Evolutionary conservation across 1,140 invertebrate genomes (phyloP), one percentile per base, ranked within the genome.

Genomic region (Drosophila ercepeae): DNA sequence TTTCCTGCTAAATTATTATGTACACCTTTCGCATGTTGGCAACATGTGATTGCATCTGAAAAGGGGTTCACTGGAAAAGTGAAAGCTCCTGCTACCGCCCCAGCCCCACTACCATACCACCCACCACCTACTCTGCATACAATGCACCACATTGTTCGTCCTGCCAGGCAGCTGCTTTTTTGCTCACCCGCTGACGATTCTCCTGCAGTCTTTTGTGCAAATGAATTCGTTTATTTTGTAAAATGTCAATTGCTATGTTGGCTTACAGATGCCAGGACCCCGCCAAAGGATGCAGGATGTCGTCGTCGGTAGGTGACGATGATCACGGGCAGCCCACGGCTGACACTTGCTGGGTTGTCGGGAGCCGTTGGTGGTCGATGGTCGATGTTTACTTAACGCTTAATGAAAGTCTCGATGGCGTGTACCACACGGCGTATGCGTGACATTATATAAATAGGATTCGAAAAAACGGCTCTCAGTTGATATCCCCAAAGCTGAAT

Each of bases 211-310:
- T 76, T 79, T 81, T 77, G 76, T 81, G 82, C 73, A 86, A 86
- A 86, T 86, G 82, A 86, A 81, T 86, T 81, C 81, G 81, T 86
- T 86, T 86, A 86, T 86, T 86, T 88, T 86, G 81, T 88, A 88
- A 86, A 86, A 86, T 86, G 82, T 86, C 81, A 86, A 88, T 88
- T 86, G 82, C 67, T 88, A 51, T 72, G 63, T 54, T 55, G 82
- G 77, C 63, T 67, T 67, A 67, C 59, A 58, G 49, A 39, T 67
- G 52, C 36, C 13, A 57, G 46, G 44, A 3, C 9, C 29, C 9
- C 9, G 2, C 9, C 36, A 39, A 14, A 39, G 34, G 13, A 14
- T 36, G 13, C 34, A 13, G 11, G n/a, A n/a, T n/a, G n/a, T n/a
- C n/a, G n/a, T n/a, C n/a, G 11, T 13, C 34, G 5, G 34, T 36